A percentile compares a stretch with the other conserved stretches of the same genome.
Evolutionary conservation across 2,888 invertebrate species (phyloP).

Genomic region (Nomada ferruginata): DNA sequence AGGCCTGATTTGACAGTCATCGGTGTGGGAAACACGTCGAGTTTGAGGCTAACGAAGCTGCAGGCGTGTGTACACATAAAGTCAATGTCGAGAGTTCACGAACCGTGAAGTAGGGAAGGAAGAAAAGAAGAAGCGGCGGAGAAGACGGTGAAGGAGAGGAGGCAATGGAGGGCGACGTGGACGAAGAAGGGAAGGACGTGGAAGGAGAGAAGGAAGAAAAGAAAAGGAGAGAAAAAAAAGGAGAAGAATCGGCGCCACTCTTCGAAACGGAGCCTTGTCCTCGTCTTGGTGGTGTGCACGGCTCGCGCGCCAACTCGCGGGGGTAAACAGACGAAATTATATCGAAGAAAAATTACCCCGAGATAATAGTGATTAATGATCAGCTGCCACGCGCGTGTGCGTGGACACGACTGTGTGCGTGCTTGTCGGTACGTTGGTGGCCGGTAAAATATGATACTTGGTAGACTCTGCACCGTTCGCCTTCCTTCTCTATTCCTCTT

Average conservation of each 20-base stretch:
- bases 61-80: conserved; percentile 68
- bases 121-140: conserved; percentile 20
- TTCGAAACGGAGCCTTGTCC: conserved; percentile 63
- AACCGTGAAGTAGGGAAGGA: conserved; percentile 58
- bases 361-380: conserved; percentile 83
- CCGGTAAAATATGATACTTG: conserved; percentile 77
- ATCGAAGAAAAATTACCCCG: conserved; percentile 82
- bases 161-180: conserved; percentile 15
- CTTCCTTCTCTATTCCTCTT: conserved; percentile 43
- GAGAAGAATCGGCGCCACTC: conserved; percentile 66
- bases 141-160: background rate
- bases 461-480: conserved; percentile 65
- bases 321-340: conserved; percentile 83
- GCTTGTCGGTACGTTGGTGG: conserved; percentile 69
- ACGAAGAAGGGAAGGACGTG: conserved; percentile 26
- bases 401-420: conserved; percentile 59
- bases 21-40: conserved; percentile 67
- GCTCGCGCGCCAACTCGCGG: conserved; percentile 75
- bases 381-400: conserved; percentile 64
- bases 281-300: conserved; percentile 66
- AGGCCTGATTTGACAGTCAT: conserved; percentile 58
- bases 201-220: conserved; percentile 30
- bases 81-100: conserved; percentile 70
- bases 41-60: conserved; percentile 69
- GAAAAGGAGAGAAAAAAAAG: conserved; percentile 33